A percentile compares a stretch with the other conserved stretches of the same genome.
These are phyloP conservation scores for Hyposmocoma kahamanoa DNA, from an alignment of 1,140 invertebrate genomes.

Conservation along the genomic window DNA sequence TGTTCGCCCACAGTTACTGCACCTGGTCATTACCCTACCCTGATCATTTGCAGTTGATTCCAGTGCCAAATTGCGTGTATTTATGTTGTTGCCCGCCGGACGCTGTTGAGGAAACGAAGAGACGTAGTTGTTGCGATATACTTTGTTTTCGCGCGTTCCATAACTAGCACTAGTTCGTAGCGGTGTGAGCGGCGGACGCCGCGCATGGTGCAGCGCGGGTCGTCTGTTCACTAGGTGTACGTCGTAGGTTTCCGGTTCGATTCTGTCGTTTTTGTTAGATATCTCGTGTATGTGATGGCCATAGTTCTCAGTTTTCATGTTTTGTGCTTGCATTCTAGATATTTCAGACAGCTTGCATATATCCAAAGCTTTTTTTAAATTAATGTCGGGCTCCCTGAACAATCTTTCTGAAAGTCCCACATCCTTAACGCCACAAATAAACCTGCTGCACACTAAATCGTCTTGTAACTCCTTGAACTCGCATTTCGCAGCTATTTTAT, in stretches of 20 bases:
- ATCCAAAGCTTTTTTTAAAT: constrained; percentile 8
- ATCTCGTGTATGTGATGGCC: constrained; percentile 1
- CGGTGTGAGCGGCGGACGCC: constrained; percentile 2
- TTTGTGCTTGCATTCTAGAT: constrained; percentile 2
- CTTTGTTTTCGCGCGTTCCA: not conserved
- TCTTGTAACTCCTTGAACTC: constrained; percentile 16
- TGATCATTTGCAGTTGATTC: too few species aligned
- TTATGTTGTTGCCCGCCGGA: too few species aligned
- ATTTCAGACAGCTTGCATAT: constrained; percentile 9
- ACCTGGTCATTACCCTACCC: too few species aligned
- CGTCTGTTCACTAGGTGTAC: not conserved
- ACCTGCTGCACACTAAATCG: constrained; percentile 16
- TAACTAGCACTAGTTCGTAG: not conserved
- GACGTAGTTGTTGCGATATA: not conserved
- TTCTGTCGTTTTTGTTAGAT: not conserved
- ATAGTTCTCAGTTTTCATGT: constrained; percentile 3
- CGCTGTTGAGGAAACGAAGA: too few species aligned
- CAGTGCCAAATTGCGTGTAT: too few species aligned
- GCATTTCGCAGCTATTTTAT: constrained; percentile 19
- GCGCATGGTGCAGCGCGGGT: not conserved
- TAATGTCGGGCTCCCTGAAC: constrained; percentile 3
- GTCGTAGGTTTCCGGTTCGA: not conserved
- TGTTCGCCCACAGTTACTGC: not conserved
- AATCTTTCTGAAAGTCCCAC: constrained; percentile 2
- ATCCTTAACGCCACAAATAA: constrained; percentile 13